Evolutionary conservation across 35 echinoderm and acorn worm genomes (phyloP).

Genomic region (Apostichopus japonicus): DNA sequence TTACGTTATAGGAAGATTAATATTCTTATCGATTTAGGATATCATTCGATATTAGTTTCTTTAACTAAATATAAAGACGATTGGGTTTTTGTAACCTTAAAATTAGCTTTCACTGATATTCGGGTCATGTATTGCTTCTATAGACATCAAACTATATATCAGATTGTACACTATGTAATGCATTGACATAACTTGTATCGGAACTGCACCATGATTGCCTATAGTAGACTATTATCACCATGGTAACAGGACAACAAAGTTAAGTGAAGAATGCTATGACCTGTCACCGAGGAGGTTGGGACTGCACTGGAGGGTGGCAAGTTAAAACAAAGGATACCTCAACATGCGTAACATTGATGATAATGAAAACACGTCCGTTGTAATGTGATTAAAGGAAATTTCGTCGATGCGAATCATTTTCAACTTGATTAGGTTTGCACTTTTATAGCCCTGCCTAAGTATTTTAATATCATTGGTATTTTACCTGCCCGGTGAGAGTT

Average conservation of each 20-base stretch:
- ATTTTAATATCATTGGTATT: conserved; percentile 21
- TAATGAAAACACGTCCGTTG: not conserved
- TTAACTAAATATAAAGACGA: no score
- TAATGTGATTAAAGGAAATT: not conserved
- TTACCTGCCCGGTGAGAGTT: not conserved
- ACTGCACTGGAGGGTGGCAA: not conserved
- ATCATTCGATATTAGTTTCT: no score
- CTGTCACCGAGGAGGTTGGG: not conserved
- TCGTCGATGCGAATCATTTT: not conserved
- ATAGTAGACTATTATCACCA: not conserved
- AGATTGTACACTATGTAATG: no score
- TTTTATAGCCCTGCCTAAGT: not conserved
- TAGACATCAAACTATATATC: no score
- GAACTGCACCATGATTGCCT: no score
- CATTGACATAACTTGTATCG: no score
- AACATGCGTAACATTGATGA: conserved; percentile 2
- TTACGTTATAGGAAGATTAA: no score
- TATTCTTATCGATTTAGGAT: no score
- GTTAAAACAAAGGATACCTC: conserved; percentile 1
- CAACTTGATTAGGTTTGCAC: not conserved
- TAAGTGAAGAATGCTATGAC: not conserved
- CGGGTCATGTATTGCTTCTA: no score
- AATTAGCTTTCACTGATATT: no score
- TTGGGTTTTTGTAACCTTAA: no score
- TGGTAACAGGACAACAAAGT: not conserved